These are phyloP conservation scores for Cheirogaleus major DNA, from an alignment of 2,797 vertebrate species.

Conservation along the genomic window DNA sequence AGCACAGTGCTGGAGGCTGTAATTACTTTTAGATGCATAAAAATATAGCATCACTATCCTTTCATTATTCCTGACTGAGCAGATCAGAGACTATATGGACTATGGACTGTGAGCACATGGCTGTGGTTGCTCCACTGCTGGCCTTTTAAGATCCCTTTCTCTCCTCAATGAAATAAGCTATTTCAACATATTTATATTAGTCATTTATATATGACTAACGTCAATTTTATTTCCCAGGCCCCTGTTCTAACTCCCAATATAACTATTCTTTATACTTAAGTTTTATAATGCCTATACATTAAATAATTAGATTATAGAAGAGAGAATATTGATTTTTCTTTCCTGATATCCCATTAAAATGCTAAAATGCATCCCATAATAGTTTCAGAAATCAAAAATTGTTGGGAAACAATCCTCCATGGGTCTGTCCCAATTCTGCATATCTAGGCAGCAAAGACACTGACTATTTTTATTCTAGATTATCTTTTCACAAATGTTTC, in stretches of 20 bases:
- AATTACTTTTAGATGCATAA: neutral
- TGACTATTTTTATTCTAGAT: neutral
- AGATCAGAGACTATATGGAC: neutral
- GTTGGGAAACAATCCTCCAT: neutral
- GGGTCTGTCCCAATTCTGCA: neutral
- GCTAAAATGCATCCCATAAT: neutral
- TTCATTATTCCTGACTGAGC: neutral
- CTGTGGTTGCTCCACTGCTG: neutral
- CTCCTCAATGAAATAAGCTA: neutral
- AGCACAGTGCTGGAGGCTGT: neutral
- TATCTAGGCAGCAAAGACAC: neutral
- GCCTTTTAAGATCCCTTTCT: neutral
- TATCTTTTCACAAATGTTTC: neutral
- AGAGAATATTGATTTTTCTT: neutral
- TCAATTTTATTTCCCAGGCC: neutral
- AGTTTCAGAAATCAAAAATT: conserved; percentile 6
- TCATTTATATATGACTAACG: neutral
- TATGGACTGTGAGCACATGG: neutral
- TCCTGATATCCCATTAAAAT: neutral
- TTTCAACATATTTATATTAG: neutral
- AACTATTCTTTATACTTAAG: neutral
- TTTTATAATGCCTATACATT: neutral
- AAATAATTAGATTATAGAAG: neutral
- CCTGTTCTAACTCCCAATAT: neutral
- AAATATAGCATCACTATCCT: neutral